Conservation (phyloP, 2,888 invertebrate species). For the Tribolium freemani region DNA sequence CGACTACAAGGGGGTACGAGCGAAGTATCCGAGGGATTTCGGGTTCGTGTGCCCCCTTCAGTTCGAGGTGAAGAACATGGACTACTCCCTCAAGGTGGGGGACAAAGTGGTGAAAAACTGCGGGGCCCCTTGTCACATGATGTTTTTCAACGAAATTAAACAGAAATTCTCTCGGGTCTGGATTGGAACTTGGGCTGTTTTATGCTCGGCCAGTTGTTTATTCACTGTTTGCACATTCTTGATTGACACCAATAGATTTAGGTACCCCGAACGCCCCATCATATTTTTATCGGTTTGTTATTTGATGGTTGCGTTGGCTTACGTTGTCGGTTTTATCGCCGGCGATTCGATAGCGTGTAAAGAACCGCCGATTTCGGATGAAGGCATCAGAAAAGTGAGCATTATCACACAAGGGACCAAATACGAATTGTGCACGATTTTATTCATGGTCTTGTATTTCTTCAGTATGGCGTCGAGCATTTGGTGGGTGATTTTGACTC, state of each 20-base stretch:
- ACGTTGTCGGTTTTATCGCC: slow-evolving; percentile 88
- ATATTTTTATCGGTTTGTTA: slow-evolving; percentile 97
- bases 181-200: slow-evolving; percentile 94
- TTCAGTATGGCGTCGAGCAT: slow-evolving; percentile 97
- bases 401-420: slow-evolving; percentile 91
- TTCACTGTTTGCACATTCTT: slow-evolving; percentile 95
- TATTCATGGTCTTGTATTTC: slow-evolving; percentile 97
- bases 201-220: slow-evolving; percentile 91
- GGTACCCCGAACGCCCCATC: slow-evolving; percentile 97
- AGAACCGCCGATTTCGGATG: slow-evolving; percentile 82
- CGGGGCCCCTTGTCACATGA: slow-evolving; percentile 92
- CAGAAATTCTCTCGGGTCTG: slow-evolving; percentile 88
- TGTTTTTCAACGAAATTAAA: slow-evolving; percentile 90
- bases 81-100: slow-evolving; percentile 87
- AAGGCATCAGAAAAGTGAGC: slow-evolving; percentile 82
- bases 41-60: slow-evolving; percentile 92
- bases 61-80: slow-evolving; percentile 83
- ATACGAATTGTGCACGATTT: slow-evolving; percentile 88
- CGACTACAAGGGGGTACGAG: slow-evolving; percentile 49
- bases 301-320: slow-evolving; percentile 93
- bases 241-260: slow-evolving; percentile 94
- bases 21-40: slow-evolving; percentile 73
- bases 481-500: slow-evolving; percentile 97
- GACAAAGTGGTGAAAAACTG: slow-evolving; percentile 82
- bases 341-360: slow-evolving; percentile 88